Conservation (phyloP, 2,797 vertebrate species). For the Phoeniculus purpureus region DNA sequence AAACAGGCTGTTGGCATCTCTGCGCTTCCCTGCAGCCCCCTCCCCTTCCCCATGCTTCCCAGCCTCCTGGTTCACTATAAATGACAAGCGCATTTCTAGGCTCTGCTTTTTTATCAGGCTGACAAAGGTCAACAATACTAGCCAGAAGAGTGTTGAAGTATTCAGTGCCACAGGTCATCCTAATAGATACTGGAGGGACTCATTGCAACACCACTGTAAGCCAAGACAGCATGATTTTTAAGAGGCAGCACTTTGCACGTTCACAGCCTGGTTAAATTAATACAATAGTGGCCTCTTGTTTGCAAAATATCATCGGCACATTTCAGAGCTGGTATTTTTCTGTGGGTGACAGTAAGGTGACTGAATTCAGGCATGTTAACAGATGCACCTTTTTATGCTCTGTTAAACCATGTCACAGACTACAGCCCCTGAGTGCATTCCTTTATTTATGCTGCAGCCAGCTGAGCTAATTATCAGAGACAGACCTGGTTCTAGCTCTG, state of each 20-base stretch:
- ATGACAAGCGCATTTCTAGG: conserved; percentile 61
- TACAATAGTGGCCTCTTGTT: conserved; percentile 67
- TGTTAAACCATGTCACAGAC: conserved; percentile 75
- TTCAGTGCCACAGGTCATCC: conserved; percentile 81
- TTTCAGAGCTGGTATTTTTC: conserved; percentile 69
- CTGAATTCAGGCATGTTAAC: conserved; percentile 74
- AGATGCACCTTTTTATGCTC: conserved; percentile 78
- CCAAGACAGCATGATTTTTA: conserved; percentile 60
- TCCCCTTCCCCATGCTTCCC: conserved; percentile 18
- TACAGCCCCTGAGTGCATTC: conserved; percentile 74
- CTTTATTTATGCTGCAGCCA: conserved; percentile 74
- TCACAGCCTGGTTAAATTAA: conserved; percentile 73
- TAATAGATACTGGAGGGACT: conserved; percentile 78
- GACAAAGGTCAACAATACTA: conserved; percentile 90
- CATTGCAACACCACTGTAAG: conserved; percentile 70
- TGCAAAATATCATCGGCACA: conserved; percentile 67
- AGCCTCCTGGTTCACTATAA: conserved; percentile 61
- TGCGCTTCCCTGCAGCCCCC: conserved; percentile 31
- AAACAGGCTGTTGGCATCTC: conserved; percentile 42
- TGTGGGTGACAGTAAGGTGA: conserved; percentile 74
- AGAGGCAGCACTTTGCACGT: conserved; percentile 66
- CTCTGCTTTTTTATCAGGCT: conserved; percentile 82
- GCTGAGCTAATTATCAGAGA: conserved; percentile 78
- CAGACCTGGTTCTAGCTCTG: conserved; percentile 67
- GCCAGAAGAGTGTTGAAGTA: conserved; percentile 76